Conservation (phyloP, 2,797 vertebrate species). For the Carcharodon carcharias region DNA sequence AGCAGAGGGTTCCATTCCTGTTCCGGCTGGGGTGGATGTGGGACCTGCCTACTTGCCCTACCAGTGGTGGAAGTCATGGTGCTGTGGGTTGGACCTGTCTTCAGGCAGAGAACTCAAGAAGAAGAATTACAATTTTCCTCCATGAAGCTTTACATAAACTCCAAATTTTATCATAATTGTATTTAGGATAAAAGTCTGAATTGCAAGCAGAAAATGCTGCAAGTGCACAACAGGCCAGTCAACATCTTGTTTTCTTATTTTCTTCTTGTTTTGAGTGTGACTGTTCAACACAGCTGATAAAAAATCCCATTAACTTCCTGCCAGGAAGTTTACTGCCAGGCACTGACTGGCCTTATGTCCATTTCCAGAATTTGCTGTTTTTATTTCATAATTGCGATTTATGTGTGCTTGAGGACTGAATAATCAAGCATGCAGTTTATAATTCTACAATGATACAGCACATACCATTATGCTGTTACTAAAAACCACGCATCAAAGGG, state of each 20-base stretch:
- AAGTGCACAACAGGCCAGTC: not conserved
- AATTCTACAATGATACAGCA: not conserved
- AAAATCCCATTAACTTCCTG: not conserved
- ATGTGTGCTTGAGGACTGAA: too few species aligned
- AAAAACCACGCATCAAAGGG: not conserved
- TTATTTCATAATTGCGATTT: not conserved
- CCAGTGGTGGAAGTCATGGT: too few species aligned
- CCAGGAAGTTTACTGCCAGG: not conserved
- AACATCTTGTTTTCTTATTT: too few species aligned
- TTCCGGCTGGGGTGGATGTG: too few species aligned
- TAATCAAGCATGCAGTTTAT: not conserved
- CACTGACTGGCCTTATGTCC: not conserved
- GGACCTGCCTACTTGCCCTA: too few species aligned
- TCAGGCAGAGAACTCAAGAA: too few species aligned
- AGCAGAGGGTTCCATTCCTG: too few species aligned
- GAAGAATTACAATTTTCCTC: not conserved
- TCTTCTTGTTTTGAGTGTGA: not conserved
- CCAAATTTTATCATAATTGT: not conserved
- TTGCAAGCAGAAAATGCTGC: not conserved
- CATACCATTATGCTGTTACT: not conserved
- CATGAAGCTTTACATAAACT: not conserved
- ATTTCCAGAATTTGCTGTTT: not conserved
- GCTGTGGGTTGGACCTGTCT: too few species aligned
- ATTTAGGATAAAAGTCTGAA: not conserved
- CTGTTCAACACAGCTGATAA: not conserved